These are phyloP conservation scores for Podabrus alpinus DNA, from an alignment of 2,888 invertebrate genomes.

Conservation along the genomic window DNA sequence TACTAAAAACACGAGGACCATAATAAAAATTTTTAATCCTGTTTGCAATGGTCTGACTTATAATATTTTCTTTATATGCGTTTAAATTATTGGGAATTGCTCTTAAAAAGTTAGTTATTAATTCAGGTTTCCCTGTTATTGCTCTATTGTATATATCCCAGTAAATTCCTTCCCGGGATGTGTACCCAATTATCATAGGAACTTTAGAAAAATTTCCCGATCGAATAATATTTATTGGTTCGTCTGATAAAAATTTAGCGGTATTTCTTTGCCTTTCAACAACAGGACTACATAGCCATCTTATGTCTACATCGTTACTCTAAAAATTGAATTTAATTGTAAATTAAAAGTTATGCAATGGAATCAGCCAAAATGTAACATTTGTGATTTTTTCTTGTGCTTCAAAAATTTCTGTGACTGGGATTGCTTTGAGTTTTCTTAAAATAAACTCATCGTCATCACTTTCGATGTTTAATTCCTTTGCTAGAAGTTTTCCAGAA, in stretches of 20 bases:
- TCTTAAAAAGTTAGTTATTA: constrained; percentile 17
- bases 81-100: constrained; percentile 20
- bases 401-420: constrained; percentile 18
- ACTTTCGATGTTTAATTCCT: constrained; percentile 9
- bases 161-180: constrained; percentile 24
- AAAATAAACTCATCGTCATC: constrained; percentile 48
- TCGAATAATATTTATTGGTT: constrained; percentile 44
- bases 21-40: constrained; percentile 22
- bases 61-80: constrained; percentile 7
- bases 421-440: constrained; percentile 45
- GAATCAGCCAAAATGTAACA: constrained; percentile 7
- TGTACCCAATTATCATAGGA: constrained; percentile 30
- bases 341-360: neutral
- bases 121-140: constrained; percentile 9
- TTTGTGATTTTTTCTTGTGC: constrained; percentile 32
- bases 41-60: constrained; percentile 17
- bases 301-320: constrained; percentile 9
- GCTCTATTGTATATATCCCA: constrained; percentile 17
- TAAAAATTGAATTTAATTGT: neutral
- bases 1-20: constrained; percentile 7
- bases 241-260: constrained; percentile 39
- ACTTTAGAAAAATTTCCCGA: constrained; percentile 39
- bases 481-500: constrained; percentile 6
- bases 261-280: constrained; percentile 35
- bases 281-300: constrained; percentile 30